Base-by-base conservation (phyloP, 1,140 invertebrate genomes). In the Pissodes strobi region DNA sequence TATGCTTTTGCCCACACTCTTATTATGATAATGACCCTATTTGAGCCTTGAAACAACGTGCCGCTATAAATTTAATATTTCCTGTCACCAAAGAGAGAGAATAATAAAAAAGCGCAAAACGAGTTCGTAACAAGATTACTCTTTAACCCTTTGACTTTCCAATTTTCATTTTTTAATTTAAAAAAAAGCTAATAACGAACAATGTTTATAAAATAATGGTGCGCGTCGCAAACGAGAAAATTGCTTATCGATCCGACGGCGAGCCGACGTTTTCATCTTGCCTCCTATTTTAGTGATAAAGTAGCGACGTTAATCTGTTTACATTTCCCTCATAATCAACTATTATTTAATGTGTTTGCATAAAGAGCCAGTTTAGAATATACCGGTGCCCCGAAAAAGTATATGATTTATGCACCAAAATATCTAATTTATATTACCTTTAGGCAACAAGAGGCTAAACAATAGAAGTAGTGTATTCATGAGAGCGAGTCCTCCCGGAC, bases 81-180 rank as follows among this genome's bases (percentile, higher is more conserved):
- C n/a, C n/a, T n/a, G n/a, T n/a, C n/a, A n/a, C n/a, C n/a, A n/a
- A n/a, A n/a, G n/a, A n/a, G n/a, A n/a, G n/a, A n/a, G n/a, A n/a
- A n/a, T n/a, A n/a, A n/a, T n/a, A 43, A 43, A 17, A 43, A 10
- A 43, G 9, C 9, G 17, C 15, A 43, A 2, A 43, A 43, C 2
- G 13, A 2, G 10, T 43, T 43, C 17, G 8, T 3, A 43, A 43
- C 39, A 43, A 43, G 15, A 43, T 43, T 3, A 43, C 18, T 15
- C 39, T 2, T 19, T 8, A 43, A n/a, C n/a, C 10, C 39, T 43
- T 12, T 43, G 39, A 43, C 39, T 43, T 51, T 51, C 19, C 48
- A 30, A 51, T 30, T 51, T 51, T 25, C 48, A 51, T 51, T 9
- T 13, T 51, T 30, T 51, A 51, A 51, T 51, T 51, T n/a, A n/a